Evolutionary conservation across 2,797 vertebrate species (phyloP).

Genomic region (Neoniphon sammara): DNA sequence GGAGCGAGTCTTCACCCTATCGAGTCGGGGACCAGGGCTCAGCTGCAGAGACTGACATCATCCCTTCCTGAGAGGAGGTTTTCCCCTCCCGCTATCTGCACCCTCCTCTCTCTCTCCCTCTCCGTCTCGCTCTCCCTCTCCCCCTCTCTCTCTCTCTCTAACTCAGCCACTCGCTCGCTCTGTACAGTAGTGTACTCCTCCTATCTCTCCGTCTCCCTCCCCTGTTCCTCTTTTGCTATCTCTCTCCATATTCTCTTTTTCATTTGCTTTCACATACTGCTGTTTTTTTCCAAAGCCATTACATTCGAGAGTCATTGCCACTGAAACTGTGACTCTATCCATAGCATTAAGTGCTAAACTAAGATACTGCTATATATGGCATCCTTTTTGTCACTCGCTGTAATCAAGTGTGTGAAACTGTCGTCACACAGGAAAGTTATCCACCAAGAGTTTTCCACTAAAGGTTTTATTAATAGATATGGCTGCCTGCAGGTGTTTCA

Average conservation of each 20-base stretch:
- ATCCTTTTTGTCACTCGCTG: constrained; percentile 32
- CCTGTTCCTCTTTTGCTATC: constrained; percentile 36
- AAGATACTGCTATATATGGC: constrained; percentile 37
- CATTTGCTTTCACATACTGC: constrained; percentile 59
- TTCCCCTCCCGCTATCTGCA: constrained; percentile 84
- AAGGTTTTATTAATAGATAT: constrained; percentile 59
- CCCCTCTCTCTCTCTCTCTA: constrained; percentile 23
- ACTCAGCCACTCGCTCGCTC: constrained; percentile 63
- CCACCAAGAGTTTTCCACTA: constrained; percentile 43
- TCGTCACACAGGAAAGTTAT: constrained; percentile 34
- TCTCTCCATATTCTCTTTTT: constrained; percentile 43
- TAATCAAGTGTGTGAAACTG: constrained; percentile 48
- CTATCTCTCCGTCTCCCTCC: constrained; percentile 57
- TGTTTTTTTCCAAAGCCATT: constrained; percentile 70
- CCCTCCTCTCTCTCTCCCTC: constrained; percentile 61
- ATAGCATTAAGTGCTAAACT: constrained; percentile 54
- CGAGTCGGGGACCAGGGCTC: constrained; percentile 81
- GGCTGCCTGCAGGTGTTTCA: constrained; percentile 48
- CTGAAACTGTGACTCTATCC: constrained; percentile 45
- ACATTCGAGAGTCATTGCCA: constrained; percentile 55
- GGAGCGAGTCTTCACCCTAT: constrained; percentile 76
- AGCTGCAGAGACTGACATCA: constrained; percentile 90
- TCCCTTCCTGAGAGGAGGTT: constrained; percentile 86
- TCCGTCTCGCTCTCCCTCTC: constrained; percentile 51
- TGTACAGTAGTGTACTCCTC: constrained; percentile 74